phyloP scores from a whole-genome alignment of 2,113 vertebrate genomes.

The Gila orcuttii region DNA sequence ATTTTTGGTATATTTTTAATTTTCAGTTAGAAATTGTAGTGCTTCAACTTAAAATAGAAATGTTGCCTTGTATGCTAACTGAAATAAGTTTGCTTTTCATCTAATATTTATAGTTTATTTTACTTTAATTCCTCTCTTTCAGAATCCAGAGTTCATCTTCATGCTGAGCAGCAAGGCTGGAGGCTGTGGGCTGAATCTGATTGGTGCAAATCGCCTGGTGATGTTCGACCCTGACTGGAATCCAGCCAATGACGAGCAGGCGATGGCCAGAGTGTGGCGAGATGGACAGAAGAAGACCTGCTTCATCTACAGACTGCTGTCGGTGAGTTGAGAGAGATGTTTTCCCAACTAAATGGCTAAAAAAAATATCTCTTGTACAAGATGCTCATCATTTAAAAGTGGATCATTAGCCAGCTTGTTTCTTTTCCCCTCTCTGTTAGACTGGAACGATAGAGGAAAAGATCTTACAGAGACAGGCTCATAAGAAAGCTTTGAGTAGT shows the following conservation, averaged over 20 bases:
- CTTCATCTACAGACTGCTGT: conserved; percentile 93
- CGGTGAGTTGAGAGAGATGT: conserved; percentile 75
- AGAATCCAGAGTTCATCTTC: conserved; percentile 97
- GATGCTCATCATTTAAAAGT: background rate
- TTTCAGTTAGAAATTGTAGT: background rate
- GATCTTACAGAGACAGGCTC: conserved; percentile 95
- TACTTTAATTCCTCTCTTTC: conserved; percentile 15
- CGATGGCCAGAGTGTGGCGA: conserved; percentile 96
- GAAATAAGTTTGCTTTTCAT: background rate
- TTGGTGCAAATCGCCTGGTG: conserved; percentile 93
- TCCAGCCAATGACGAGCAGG: conserved; percentile 97
- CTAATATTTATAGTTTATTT: background rate
- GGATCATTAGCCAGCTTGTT: background rate
- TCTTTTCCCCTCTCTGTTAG: conserved; percentile 65
- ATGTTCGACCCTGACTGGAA: conserved; percentile 99
- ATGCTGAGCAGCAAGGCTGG: conserved; percentile 99
- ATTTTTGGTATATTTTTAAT: background rate
- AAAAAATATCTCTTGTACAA: background rate
- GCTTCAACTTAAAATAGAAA: too few species aligned
- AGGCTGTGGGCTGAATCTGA: conserved; percentile 94
- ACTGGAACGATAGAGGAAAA: conserved; percentile 98
- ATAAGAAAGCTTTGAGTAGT: conserved; percentile 98
- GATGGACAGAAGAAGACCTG: conserved; percentile 97
- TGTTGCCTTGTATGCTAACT: too few species aligned
- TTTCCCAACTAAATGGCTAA: background rate